These are phyloP conservation scores for Dasypus novemcinctus DNA, from an alignment of 2,113 vertebrate genomes.

Conservation along the genomic window DNA sequence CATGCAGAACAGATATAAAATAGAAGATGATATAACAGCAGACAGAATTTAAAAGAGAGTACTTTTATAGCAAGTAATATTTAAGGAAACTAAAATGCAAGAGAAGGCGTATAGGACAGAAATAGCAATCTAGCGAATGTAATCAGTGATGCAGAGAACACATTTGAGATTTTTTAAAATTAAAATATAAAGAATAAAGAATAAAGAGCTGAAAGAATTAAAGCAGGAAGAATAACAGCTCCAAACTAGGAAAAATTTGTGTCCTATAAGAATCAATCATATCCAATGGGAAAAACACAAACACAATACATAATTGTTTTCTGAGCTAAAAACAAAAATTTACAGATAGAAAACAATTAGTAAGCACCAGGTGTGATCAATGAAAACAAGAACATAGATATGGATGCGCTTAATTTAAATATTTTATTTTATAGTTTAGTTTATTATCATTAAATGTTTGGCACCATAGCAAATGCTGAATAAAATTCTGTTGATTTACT, in stretches of 20 bases:
- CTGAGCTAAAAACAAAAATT: conserved; percentile 23
- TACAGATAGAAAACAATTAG: conserved; percentile 31
- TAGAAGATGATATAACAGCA: conserved; percentile 56
- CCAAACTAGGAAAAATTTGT: neutral
- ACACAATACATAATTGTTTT: neutral
- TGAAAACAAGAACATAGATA: neutral
- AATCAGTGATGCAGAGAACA: conserved; percentile 52
- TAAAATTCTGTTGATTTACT: conserved; percentile 9
- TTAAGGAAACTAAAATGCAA: conserved; percentile 64
- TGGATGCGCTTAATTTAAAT: conserved; percentile 11
- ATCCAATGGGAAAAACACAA: neutral
- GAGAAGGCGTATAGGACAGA: conserved; percentile 28
- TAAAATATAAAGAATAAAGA: conserved; percentile 53
- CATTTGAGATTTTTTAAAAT: conserved; percentile 20
- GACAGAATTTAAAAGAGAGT: conserved; percentile 50
- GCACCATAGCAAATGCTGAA: neutral
- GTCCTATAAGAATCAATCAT: neutral
- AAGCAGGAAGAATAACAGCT: neutral
- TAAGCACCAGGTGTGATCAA: conserved; percentile 40
- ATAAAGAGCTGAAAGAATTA: neutral
- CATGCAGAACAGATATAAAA: conserved; percentile 49
- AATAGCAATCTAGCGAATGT: conserved; percentile 59
- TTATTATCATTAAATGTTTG: conserved; percentile 35
- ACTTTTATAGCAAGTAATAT: conserved; percentile 69
- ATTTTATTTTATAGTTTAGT: neutral